phyloP scores from a whole-genome alignment of 2,113 vertebrate species.

The Chloropsis cyanopogon region DNA sequence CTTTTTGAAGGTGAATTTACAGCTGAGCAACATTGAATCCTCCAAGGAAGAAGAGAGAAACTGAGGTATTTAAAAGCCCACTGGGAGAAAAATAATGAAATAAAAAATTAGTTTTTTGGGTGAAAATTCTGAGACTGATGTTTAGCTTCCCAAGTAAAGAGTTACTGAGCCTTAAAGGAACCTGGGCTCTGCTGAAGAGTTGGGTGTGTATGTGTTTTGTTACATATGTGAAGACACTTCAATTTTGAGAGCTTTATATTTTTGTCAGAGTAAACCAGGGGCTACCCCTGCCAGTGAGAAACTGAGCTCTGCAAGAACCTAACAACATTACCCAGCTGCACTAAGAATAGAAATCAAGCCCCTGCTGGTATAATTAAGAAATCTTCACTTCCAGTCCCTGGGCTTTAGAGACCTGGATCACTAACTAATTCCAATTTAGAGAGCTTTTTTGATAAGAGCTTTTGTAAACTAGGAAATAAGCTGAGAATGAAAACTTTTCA shows the following conservation, averaged over 20 bases:
- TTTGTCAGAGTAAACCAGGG: neutral
- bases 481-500: slow-evolving; percentile 53
- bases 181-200: neutral
- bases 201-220: rapidly evolving
- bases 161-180: neutral
- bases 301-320: slow-evolving; percentile 22
- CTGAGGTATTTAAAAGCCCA: neutral
- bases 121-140: neutral
- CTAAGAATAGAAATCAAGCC: slow-evolving; percentile 72
- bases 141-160: neutral
- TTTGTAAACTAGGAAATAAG: slow-evolving; percentile 68
- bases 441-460: slow-evolving; percentile 65
- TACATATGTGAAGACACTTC: neutral
- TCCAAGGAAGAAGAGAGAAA: neutral
- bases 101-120: neutral
- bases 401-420: slow-evolving; percentile 70
- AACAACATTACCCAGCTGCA: slow-evolving; percentile 49
- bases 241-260: neutral
- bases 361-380: slow-evolving; percentile 74
- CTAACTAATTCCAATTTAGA: slow-evolving; percentile 74
- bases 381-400: slow-evolving; percentile 69
- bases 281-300: neutral
- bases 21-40: neutral
- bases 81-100: neutral
- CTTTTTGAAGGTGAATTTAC: neutral